Percentiles rank a stretch among this genome's conserved stretches.
Evolutionary conservation across 92 coral and sea anemone species (phyloP).

Genomic region (Bergia puertoricense): DNA sequence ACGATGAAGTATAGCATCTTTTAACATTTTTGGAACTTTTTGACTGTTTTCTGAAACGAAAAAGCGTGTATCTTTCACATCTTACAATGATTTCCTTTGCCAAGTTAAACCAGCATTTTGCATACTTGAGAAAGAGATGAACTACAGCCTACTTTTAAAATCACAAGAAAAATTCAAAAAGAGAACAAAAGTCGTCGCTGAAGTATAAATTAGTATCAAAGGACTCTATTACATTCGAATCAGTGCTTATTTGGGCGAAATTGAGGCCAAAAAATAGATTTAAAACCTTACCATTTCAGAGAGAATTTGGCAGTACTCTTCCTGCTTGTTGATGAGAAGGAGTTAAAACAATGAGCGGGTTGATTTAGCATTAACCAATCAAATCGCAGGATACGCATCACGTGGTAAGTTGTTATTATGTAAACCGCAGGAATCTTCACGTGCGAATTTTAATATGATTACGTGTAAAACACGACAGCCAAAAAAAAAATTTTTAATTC

Average conservation of each 20-base stretch:
- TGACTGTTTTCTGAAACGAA: background rate
- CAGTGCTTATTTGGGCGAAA: background rate
- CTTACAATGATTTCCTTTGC: conserved; percentile 24
- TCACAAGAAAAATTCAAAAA: conserved; percentile 62
- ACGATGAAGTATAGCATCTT: background rate
- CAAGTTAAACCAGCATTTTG: conserved; percentile 42
- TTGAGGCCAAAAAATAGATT: conserved; percentile 42
- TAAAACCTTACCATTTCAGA: conserved; percentile 47
- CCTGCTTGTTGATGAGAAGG: conserved; percentile 35
- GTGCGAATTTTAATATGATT: conserved; percentile 40
- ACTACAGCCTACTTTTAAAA: conserved; percentile 85
- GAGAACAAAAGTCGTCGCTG: conserved; percentile 39
- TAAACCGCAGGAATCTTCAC: conserved; percentile 49
- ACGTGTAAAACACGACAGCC: conserved; percentile 17
- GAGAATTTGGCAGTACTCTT: conserved; percentile 10
- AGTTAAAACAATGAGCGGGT: conserved; percentile 41
- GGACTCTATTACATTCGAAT: conserved; percentile 17
- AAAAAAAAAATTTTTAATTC: background rate
- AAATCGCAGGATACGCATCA: conserved; percentile 7
- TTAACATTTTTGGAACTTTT: conserved; percentile 19
- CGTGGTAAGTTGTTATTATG: conserved; percentile 38
- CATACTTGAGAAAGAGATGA: conserved; percentile 63
- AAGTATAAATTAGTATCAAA: conserved; percentile 14
- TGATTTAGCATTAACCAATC: conserved; percentile 40
- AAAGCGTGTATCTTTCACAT: conserved; percentile 18